A percentile compares a stretch with the other conserved stretches of the same genome.
Evolutionary conservation across 2,888 invertebrate species (phyloP).

Genomic region (Ectobius pallidus): DNA sequence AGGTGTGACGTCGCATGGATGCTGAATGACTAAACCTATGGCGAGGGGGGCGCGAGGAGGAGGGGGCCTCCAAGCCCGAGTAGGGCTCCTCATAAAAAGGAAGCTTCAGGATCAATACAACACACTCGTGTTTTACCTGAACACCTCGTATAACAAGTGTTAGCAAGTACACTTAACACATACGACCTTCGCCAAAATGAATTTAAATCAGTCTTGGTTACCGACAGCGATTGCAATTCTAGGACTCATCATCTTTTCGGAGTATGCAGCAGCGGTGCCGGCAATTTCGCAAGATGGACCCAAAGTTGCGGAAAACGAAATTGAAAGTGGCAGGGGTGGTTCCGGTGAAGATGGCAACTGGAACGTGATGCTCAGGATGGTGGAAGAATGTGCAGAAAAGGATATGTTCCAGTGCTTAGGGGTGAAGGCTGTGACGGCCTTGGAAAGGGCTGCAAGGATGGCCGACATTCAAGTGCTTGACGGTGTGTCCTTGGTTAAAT

Average conservation of each 20-base stretch:
- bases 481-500: constrained; percentile 64
- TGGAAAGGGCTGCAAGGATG: constrained; percentile 63
- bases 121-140: not conserved
- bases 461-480: constrained; percentile 62
- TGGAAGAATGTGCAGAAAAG: constrained; percentile 40
- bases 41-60: not conserved
- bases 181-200: too few species aligned
- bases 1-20: constrained; percentile 25
- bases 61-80: not conserved
- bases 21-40: constrained; percentile 4
- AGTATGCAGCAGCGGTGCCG: constrained; percentile 4
- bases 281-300: not conserved
- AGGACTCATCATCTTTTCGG: not conserved
- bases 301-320: not conserved
- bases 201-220: constrained; percentile 5
- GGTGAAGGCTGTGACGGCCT: constrained; percentile 61
- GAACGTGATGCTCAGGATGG: constrained; percentile 36
- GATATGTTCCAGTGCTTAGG: constrained; percentile 59
- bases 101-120: constrained; percentile 4
- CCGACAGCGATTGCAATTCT: not conserved
- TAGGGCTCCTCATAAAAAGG: constrained; percentile 19
- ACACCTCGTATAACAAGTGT: not conserved
- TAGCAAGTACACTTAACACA: too few species aligned
- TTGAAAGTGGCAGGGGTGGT: not conserved
- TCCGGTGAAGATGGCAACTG: constrained; percentile 30